phyloP scores from a whole-genome alignment of 1,140 invertebrate species.

The Meloidogyne exigua region DNA sequence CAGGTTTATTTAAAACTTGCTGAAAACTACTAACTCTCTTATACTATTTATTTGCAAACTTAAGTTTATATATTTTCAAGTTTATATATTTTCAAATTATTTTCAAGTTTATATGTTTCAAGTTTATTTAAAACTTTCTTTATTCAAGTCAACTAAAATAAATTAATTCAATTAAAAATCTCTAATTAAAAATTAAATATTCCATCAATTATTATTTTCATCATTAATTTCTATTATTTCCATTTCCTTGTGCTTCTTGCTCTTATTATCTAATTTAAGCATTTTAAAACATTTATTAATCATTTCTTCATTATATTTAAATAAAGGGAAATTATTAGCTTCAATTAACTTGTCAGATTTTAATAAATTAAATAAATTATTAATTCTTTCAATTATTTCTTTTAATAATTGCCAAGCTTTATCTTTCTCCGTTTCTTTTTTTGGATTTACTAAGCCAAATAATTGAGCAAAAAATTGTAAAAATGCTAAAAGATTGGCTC shows the following conservation, averaged over 20 bases:
- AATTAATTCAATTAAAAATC: no score
- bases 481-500: background rate
- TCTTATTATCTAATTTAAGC: background rate
- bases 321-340: background rate
- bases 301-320: background rate
- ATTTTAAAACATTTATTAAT: conserved; percentile 1
- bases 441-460: background rate
- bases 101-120: no score
- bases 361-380: background rate
- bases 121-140: no score
- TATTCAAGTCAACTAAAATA: no score
- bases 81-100: no score
- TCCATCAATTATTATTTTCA: no score
- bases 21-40: no score
- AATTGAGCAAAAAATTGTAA: background rate
- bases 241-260: background rate
- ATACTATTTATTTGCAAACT: no score
- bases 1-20: no score
- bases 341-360: background rate
- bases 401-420: background rate
- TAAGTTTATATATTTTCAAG: no score
- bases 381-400: background rate
- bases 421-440: background rate
- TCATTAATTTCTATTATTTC: background rate
- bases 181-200: no score